These are phyloP conservation scores for Leucozona laternaria DNA, from an alignment of 2,888 invertebrate genomes.

Conservation along the genomic window DNA sequence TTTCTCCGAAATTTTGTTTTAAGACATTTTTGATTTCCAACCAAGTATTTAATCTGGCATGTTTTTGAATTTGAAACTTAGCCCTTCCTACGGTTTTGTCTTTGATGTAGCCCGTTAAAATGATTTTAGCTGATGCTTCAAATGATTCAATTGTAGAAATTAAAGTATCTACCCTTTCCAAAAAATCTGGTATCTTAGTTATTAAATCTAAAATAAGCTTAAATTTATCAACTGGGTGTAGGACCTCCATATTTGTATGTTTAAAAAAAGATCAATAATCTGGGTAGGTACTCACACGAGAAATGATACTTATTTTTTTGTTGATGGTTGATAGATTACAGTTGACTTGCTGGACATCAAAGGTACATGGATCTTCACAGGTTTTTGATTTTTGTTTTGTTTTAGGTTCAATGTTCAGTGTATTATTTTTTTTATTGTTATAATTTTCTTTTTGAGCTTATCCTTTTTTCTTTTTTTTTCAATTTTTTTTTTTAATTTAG, in stretches of 20 bases:
- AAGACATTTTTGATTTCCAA: constrained; percentile 21
- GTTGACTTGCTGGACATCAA: background rate
- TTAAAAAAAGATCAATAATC: background rate
- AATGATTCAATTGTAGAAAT: background rate
- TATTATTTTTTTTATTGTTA: too few species aligned
- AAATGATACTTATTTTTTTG: background rate
- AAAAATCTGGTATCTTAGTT: constrained; percentile 29
- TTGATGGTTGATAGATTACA: background rate
- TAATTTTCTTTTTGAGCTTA: too few species aligned
- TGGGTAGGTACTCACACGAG: background rate
- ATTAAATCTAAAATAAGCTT: constrained; percentile 18
- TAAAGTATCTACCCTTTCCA: constrained; percentile 21
- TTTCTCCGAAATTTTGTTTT: constrained; percentile 42
- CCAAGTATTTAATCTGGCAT: constrained; percentile 31
- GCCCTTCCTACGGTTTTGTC: background rate
- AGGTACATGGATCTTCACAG: background rate
- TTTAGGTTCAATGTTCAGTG: too few species aligned
- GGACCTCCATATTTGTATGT: background rate
- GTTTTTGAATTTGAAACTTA: background rate
- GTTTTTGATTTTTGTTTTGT: background rate
- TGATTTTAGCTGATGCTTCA: background rate
- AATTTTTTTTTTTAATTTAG: too few species aligned
- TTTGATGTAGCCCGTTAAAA: constrained; percentile 20
- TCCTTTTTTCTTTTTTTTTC: background rate
- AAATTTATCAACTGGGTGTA: background rate